Base-by-base conservation (phyloP, 2,113 vertebrate genomes). In the Donacobius atricapilla region DNA sequence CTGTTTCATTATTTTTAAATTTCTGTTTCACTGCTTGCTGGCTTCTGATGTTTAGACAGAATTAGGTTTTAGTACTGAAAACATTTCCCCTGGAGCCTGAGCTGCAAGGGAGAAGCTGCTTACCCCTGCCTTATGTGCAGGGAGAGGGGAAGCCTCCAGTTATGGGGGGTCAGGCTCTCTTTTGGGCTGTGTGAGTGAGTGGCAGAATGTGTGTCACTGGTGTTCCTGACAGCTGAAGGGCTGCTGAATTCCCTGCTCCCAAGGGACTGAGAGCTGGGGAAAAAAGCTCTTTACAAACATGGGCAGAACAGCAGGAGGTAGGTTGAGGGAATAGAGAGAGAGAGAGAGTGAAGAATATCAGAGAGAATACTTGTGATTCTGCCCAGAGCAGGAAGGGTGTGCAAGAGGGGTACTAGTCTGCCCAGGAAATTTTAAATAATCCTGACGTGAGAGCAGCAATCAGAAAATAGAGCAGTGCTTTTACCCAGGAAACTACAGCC, bases 1-100 rank as follows among this genome's bases (percentile, higher is more conserved):
- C 80, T 66, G 76, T 92, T 96, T 92, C 79, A 87, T 94, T 86
- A 78, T 73, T 92, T 93, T 82, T 13, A 80, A 75, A 93, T 92
- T 90, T 91, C 71, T 90, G 4, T 96, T 92, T 93, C 45, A 37
- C 14, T 84, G 68, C 44, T 72, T 93, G 61, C 56, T 91, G 84
- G 42, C 75, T 90, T 80, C 61, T 94, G 88, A 66, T 80, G 53
- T 93, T 95, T 68, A 94, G 79, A 75, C 30, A 70, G 31, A 44
- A 45, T 77, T 33, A 39, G 44, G 40, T 92, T 93, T 90, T 64
- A 76, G 51, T 39, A 17, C 35, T 53, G 68, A 53, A 88, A 90
- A 68, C 13, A 18, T 60, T 81, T 80, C 13, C 63, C 23, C 48
- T 94, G 79, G 60, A 81, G 79, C 33, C 37, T 71, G 64, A 70